Evolutionary conservation across 2,113 vertebrate genomes (phyloP).

Genomic region (Salminus brasiliensis): DNA sequence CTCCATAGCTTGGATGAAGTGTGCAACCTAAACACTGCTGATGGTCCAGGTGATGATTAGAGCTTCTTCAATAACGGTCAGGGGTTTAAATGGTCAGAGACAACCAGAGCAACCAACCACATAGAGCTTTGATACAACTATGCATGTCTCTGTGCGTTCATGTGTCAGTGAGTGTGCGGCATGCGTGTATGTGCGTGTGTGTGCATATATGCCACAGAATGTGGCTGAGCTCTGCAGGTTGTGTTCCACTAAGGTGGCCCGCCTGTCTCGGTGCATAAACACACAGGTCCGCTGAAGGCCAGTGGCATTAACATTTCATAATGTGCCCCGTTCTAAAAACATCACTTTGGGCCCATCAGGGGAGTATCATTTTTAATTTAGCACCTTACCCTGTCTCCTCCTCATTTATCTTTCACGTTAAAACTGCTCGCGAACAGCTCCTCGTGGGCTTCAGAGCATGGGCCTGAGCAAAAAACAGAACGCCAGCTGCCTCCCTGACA

Average conservation of each 20-base stretch:
- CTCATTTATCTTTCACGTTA: slow-evolving; percentile 71
- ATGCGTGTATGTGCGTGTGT: background rate
- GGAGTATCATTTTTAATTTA: slow-evolving; percentile 76
- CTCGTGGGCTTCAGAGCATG: background rate
- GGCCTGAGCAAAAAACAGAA: slow-evolving; percentile 18
- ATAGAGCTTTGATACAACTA: too few species aligned
- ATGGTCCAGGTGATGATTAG: slow-evolving; percentile 8
- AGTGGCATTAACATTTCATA: slow-evolving; percentile 73
- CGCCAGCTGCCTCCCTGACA: background rate
- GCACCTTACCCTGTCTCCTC: slow-evolving; percentile 58
- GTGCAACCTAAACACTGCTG: background rate
- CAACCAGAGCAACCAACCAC: background rate
- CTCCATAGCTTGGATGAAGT: background rate
- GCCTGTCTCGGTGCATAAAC: slow-evolving; percentile 45
- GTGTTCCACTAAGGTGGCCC: slow-evolving; percentile 19
- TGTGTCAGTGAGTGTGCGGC: slow-evolving; percentile 7
- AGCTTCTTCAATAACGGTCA: background rate
- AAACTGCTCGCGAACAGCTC: slow-evolving; percentile 42
- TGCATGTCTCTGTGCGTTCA: background rate
- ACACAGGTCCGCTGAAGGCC: slow-evolving; percentile 46
- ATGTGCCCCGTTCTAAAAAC: slow-evolving; percentile 58
- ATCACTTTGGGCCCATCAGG: slow-evolving; percentile 67
- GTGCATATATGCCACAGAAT: background rate
- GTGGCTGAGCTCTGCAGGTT: slow-evolving; percentile 18
- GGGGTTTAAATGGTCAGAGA: background rate